A percentile compares a stretch with the other conserved stretches of the same genome.
These are phyloP conservation scores for Melanophora roralis DNA, from an alignment of 2,888 invertebrate species.

Conservation along the genomic window DNA sequence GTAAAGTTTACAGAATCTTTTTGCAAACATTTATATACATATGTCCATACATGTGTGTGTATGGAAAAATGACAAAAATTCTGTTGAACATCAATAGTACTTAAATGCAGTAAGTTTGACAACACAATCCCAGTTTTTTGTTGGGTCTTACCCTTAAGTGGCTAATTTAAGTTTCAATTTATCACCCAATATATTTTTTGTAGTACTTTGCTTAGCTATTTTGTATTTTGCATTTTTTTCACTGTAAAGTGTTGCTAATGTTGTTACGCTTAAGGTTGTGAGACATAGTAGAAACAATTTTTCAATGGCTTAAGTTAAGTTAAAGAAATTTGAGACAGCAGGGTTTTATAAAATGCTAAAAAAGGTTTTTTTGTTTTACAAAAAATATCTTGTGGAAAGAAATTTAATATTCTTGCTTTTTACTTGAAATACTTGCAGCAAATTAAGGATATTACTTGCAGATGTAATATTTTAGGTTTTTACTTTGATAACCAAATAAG, in stretches of 20 bases:
- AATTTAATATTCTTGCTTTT: not conserved
- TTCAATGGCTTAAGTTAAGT: slow-evolving; percentile 22
- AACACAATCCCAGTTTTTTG: not conserved
- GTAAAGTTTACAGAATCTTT: not conserved
- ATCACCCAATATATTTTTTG: slow-evolving; percentile 24
- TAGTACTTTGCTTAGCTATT: not conserved
- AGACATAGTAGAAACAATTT: not conserved
- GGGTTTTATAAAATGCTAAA: too few species aligned
- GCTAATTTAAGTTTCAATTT: slow-evolving; percentile 53
- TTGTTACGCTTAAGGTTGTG: slow-evolving; percentile 9
- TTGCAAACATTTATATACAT: too few species aligned
- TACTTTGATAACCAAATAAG: too few species aligned
- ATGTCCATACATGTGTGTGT: too few species aligned
- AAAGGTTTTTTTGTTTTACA: too few species aligned
- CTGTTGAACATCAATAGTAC: slow-evolving; percentile 42
- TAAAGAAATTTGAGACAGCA: not conserved
- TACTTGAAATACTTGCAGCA: not conserved
- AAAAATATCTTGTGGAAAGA: too few species aligned
- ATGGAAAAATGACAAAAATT: not conserved
- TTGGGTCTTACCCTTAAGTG: slow-evolving; percentile 5
- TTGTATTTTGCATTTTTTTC: not conserved
- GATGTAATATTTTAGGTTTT: not conserved
- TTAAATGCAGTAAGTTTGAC: slow-evolving; percentile 33
- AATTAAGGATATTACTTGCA: slow-evolving; percentile 14
- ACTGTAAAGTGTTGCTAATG: not conserved